Percentiles rank a stretch among this genome's conserved stretches.
Conservation (phyloP, 2,888 invertebrate genomes). For the Rhamnusium bicolor region DNA sequence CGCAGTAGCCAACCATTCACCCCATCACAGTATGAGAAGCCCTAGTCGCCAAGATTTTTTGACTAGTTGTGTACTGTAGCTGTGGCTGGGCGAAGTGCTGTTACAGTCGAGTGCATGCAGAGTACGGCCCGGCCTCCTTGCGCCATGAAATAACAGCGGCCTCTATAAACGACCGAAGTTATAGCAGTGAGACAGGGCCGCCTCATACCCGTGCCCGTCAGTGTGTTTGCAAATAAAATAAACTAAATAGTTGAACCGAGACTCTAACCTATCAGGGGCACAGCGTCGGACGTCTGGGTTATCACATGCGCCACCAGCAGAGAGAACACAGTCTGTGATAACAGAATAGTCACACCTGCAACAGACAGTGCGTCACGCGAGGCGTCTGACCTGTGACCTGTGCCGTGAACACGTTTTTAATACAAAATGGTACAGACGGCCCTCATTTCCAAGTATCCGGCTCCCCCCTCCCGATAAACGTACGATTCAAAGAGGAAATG, state of each 20-base stretch:
- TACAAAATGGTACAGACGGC: conserved; percentile 42
- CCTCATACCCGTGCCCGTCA: conserved; percentile 59
- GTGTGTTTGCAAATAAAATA: conserved; percentile 66
- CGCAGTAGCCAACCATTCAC: conserved; percentile 65
- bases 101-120: conserved; percentile 67
- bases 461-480: conserved; percentile 64
- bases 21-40: conserved; percentile 63
- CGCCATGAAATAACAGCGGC: conserved; percentile 6
- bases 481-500: conserved; percentile 71
- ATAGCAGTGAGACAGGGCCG: conserved; percentile 51
- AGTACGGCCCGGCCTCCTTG: conserved; percentile 60
- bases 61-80: conserved; percentile 66
- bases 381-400: conserved; percentile 71
- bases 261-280: conserved; percentile 95
- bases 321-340: conserved; percentile 99
- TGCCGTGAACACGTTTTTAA: conserved; percentile 60
- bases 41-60: conserved; percentile 55
- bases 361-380: conserved; percentile 76
- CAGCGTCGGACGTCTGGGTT: conserved; percentile 99
- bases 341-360: conserved; percentile 99
- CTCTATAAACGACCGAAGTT: conserved; percentile 14
- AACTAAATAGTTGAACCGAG: conserved; percentile 60
- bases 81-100: conserved; percentile 70
- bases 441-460: conserved; percentile 70
- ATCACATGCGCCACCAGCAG: conserved; percentile 99